Conservation (phyloP, 2,888 invertebrate species). For the Prenolepis imparis region DNA sequence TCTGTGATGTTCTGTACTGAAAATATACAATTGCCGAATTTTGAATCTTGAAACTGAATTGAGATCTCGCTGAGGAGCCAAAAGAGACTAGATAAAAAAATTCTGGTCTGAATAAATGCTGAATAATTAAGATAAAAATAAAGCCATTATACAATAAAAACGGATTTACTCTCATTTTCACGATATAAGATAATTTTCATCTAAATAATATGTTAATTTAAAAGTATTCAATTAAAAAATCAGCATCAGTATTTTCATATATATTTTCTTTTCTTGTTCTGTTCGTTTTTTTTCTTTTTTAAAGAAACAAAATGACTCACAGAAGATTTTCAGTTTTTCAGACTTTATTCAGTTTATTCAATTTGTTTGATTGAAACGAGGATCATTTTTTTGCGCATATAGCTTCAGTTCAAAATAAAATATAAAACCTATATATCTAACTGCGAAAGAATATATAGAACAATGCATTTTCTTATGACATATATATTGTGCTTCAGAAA, state of each 20-base stretch:
- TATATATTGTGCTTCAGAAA: not conserved
- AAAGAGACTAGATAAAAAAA: not conserved
- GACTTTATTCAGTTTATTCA: not conserved
- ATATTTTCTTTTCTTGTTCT: not conserved
- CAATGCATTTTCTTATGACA: not conserved
- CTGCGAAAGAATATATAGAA: not conserved
- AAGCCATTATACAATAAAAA: not conserved
- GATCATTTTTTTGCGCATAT: not conserved
- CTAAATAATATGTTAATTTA: not conserved
- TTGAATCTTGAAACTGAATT: not conserved
- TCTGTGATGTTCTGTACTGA: not conserved
- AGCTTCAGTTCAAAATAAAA: slow-evolving; percentile 10
- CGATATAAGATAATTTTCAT: slow-evolving; percentile 4
- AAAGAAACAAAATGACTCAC: not conserved
- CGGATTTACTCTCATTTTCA: not conserved
- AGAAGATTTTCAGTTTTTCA: not conserved
- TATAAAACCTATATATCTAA: not conserved
- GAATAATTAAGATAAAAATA: not conserved
- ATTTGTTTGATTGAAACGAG: not conserved
- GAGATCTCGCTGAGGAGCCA: not conserved
- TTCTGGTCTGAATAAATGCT: not conserved
- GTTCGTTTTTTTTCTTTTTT: not conserved
- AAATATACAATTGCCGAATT: not conserved
- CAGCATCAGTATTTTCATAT: not conserved
- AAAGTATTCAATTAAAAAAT: slow-evolving; percentile 20